Evolutionary conservation across 2,113 vertebrate species (phyloP), one percentile per base, ranked within the genome.

Genomic region (Myotis lucifugus): DNA sequence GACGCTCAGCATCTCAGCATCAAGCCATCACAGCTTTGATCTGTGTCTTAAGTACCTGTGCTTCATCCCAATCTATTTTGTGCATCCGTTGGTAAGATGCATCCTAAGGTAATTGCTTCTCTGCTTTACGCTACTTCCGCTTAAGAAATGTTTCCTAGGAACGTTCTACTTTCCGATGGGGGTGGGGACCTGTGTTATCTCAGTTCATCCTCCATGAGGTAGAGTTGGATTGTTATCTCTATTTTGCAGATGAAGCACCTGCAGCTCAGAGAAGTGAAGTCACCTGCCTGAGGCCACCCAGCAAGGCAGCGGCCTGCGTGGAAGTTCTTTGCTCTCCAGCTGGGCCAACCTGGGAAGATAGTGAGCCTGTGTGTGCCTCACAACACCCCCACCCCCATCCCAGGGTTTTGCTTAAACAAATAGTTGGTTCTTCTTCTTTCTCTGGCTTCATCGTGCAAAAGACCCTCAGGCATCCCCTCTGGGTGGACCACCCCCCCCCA

Each of bases 371-470:
- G 34, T n/a, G 2, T 19, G 42, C 73, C 83, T 95, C 72, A 32
- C 56, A 61, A 9, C 59, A 61, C 59, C 6, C 40, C 72, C 19
- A 42, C 13, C 52, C n/a, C 32, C 21, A 59, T 48, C 54, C 37
- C 72, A 42, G 46, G 52, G 61, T 82, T 98, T 97, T 97, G 87
- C 88, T 96, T 91, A 95, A 97, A 96, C 73, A 93, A 95, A 96
- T 61, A 95, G 46, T 21, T 25, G 86, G 92, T 88, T 84, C 50
- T 94, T 97, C 93, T 91, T 97, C 84, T 64, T 95, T 86, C 23
- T 97, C 73, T 37, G 89, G 42, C n/a, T 81, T 61, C n/a, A 5
- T 17, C 34, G 74, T 90, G 86, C 84, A 95, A 97, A 97, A 84
- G 87, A 52, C 4, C 0, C 0, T 86, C 40, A 42, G 17, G 8